These are phyloP conservation scores for Micrasema longulum DNA, from an alignment of 1,140 invertebrate genomes.

Conservation along the genomic window DNA sequence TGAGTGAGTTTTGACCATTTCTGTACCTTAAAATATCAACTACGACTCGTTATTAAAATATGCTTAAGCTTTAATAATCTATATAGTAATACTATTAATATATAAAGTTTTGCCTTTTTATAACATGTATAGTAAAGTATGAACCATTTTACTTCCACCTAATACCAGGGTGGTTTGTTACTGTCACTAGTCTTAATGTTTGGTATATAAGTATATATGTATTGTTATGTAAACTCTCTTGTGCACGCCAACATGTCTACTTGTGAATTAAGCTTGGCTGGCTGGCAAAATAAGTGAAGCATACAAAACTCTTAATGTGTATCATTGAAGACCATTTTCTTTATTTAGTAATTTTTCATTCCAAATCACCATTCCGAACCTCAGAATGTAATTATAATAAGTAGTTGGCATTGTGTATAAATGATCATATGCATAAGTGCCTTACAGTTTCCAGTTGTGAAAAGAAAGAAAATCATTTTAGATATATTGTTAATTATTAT, in stretches of 20 bases:
- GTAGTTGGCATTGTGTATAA: not conserved
- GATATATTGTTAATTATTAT: not conserved
- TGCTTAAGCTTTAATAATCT: constrained; percentile 9
- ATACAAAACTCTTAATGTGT: not conserved
- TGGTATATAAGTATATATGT: not conserved
- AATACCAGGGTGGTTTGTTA: constrained; percentile 28
- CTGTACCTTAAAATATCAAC: not conserved
- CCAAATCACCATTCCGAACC: constrained; percentile 4
- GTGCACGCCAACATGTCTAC: too few species aligned
- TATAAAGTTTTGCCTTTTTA: constrained; percentile 30
- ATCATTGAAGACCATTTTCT: not conserved
- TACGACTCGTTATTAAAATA: constrained; percentile 1
- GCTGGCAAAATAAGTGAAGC: too few species aligned
- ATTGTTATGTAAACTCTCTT: too few species aligned
- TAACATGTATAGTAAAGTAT: constrained; percentile 8
- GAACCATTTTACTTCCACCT: not conserved
- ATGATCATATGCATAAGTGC: not conserved
- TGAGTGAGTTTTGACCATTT: constrained; percentile 59
- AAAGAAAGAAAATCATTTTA: not conserved
- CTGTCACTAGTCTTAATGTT: constrained; percentile 28
- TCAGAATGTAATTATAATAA: not conserved
- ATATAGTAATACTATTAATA: not conserved
- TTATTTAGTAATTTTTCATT: constrained; percentile 6
- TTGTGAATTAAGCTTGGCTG: too few species aligned
- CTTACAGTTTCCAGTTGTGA: not conserved